Evolutionary conservation across 2,888 invertebrate genomes (phyloP).

Genomic region (Lordiphosa fenestrarum): DNA sequence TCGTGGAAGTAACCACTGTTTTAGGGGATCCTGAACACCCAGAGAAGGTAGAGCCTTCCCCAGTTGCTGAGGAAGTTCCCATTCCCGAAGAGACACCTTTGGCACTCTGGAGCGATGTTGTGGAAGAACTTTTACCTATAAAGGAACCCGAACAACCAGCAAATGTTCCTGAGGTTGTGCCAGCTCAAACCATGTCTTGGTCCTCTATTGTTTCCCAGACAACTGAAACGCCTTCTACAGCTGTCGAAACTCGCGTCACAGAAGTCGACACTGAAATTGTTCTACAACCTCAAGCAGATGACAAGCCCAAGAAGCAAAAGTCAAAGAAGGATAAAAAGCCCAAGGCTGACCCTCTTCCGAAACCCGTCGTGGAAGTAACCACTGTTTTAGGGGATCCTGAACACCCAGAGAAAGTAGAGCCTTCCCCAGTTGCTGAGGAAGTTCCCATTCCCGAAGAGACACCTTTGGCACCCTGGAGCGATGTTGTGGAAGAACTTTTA

Average conservation of each 20-base stretch:
- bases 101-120: no score
- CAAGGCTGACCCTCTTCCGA: not conserved
- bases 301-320: not conserved
- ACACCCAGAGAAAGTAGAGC: no score
- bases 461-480: not conserved
- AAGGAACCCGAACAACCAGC: not conserved
- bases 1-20: slow-evolving; percentile 5
- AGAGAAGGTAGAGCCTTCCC: not conserved
- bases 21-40: no score
- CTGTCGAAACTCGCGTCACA: not conserved
- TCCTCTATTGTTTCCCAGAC: slow-evolving; percentile 19
- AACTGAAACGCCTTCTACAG: slow-evolving; percentile 2
- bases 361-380: not conserved
- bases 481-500: not conserved
- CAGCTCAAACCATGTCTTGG: slow-evolving; percentile 12
- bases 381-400: not conserved
- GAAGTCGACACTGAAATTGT: not conserved
- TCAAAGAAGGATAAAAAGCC: not conserved
- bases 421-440: no score
- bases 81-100: no score
- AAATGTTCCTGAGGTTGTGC: not conserved
- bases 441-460: not conserved
- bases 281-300: no score
- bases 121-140: no score
- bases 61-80: no score